These are phyloP conservation scores for Menidia beryllina DNA, from an alignment of 2,113 vertebrate species.

Conservation along the genomic window DNA sequence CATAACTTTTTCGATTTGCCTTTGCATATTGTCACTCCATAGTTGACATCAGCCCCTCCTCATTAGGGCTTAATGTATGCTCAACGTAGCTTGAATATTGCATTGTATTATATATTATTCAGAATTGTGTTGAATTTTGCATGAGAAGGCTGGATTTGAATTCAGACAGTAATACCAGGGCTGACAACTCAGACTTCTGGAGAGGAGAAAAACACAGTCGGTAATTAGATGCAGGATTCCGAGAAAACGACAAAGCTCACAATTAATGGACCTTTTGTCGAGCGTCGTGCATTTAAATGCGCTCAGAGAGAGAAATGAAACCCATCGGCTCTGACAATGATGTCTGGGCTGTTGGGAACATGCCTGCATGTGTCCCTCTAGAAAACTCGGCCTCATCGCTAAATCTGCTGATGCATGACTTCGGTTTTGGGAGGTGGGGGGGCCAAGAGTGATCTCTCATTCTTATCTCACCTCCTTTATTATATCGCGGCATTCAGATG, in stretches of 20 bases:
- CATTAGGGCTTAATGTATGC: constrained; percentile 36
- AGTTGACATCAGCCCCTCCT: constrained; percentile 15
- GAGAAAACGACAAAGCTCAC: not conserved
- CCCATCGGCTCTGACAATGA: not conserved
- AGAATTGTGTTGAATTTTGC: constrained; percentile 41
- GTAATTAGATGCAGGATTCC: constrained; percentile 12
- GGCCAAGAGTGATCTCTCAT: constrained; percentile 34
- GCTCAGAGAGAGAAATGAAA: constrained; percentile 5
- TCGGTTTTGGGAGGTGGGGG: too few species aligned
- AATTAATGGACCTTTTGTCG: constrained; percentile 3
- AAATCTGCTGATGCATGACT: constrained; percentile 61
- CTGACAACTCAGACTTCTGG: not conserved
- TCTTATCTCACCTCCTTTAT: constrained; percentile 48
- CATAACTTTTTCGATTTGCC: not conserved
- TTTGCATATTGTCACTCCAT: not conserved
- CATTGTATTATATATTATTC: constrained; percentile 48
- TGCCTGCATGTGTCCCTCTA: not conserved
- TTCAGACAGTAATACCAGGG: constrained; percentile 24
- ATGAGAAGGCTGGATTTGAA: constrained; percentile 49
- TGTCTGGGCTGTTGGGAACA: constrained; percentile 13
- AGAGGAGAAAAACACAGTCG: constrained; percentile 27
- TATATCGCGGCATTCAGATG: constrained; percentile 50
- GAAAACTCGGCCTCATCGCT: constrained; percentile 25
- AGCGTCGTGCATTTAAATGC: not conserved
- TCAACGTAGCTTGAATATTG: constrained; percentile 48